Percentiles rank a stretch among this genome's conserved stretches.
Evolutionary conservation across 2,888 invertebrate species (phyloP).

Genomic region (Atherix ibis): DNA sequence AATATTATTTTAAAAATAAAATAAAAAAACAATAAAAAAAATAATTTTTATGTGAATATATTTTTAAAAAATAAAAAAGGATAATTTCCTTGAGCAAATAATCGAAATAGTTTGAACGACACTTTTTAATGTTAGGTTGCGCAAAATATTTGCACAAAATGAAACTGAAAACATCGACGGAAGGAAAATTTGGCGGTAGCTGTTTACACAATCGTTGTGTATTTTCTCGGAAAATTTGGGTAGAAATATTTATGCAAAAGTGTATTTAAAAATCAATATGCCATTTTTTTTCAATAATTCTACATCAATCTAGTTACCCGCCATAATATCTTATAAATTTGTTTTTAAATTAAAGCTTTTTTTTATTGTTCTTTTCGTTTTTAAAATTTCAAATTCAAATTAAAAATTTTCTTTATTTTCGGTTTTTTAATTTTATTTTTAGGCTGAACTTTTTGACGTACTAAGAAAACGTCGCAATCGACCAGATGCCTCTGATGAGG

Average conservation of each 20-base stretch:
- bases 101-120: not conserved
- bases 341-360: not conserved
- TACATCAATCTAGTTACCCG: not conserved
- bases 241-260: slow-evolving; percentile 13
- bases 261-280: not conserved
- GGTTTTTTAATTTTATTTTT: slow-evolving; percentile 16
- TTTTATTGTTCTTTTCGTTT: too few relatives aligned
- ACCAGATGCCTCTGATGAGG: slow-evolving; percentile 55
- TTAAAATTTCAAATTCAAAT: slow-evolving; percentile 1
- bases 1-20: too few relatives aligned
- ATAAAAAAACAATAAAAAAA: too few relatives aligned
- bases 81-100: too few relatives aligned
- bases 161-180: slow-evolving; percentile 19
- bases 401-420: not conserved
- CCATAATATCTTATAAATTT: not conserved
- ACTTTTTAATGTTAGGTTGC: slow-evolving; percentile 29
- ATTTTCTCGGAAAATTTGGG: slow-evolving; percentile 32
- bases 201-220: slow-evolving; percentile 25
- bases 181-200: slow-evolving; percentile 24
- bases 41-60: too few relatives aligned
- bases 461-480: slow-evolving; percentile 48
- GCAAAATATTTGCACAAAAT: slow-evolving; percentile 28
- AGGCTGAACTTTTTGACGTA: slow-evolving; percentile 64
- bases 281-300: not conserved
- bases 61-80: too few relatives aligned